Conservation (phyloP, 2,888 invertebrate genomes). For the Deilephila elpenor region DNA sequence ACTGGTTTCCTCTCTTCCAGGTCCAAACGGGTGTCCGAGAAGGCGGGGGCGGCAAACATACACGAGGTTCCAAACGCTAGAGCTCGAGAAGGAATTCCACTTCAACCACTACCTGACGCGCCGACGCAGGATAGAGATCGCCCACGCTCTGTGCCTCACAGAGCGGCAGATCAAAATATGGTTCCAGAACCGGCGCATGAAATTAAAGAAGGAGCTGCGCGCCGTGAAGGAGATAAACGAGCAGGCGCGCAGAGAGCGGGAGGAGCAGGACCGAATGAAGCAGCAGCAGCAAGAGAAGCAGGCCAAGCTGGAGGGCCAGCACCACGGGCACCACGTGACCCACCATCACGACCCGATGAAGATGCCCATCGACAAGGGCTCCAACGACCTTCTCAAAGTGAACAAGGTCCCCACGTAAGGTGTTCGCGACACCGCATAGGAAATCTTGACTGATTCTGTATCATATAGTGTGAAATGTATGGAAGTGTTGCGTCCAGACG, state of each 20-base stretch:
- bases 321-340: conserved; percentile 88
- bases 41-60: conserved; percentile 98
- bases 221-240: conserved; percentile 98
- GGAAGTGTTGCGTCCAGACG: conserved; percentile 79
- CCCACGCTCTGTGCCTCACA: conserved; percentile 97
- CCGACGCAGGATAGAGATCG: conserved; percentile 98
- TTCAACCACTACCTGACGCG: conserved; percentile 99
- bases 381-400: conserved; percentile 91
- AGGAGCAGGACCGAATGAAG: conserved; percentile 96
- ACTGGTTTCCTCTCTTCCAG: conserved; percentile 85
- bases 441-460: conserved; percentile 83
- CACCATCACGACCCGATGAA: conserved; percentile 90
- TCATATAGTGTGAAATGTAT: conserved; percentile 81
- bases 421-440: conserved; percentile 63
- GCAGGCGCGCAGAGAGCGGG: conserved; percentile 94
- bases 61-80: conserved; percentile 98
- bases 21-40: conserved; percentile 97
- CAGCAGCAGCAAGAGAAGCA: conserved; percentile 95
- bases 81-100: conserved; percentile 99
- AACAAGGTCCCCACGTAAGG: conserved; percentile 92
- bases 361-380: conserved; percentile 89
- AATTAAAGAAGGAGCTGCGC: conserved; percentile 97
- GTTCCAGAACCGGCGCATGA: conserved; percentile 99
- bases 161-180: conserved; percentile 98
- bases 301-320: conserved; percentile 90